phyloP scores from a whole-genome alignment of 2,888 invertebrate species.

The Eupithecia insigniata region DNA sequence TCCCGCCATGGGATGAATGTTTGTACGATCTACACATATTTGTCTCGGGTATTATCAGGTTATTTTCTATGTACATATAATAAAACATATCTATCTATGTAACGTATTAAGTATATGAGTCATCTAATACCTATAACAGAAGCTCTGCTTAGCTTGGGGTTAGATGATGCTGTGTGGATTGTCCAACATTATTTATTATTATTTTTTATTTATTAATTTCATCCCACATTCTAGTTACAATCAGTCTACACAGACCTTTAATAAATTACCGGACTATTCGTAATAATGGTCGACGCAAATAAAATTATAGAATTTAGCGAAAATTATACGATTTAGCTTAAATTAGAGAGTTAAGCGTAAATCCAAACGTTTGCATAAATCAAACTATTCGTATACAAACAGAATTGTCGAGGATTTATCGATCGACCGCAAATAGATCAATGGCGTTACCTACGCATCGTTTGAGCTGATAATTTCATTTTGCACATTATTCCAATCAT shows the following conservation, averaged over 20 bases:
- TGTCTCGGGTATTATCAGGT: no score
- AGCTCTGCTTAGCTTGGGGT: no score
- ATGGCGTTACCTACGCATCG: neutral
- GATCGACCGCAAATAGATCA: neutral
- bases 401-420: neutral
- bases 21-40: no score
- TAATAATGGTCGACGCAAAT: neutral
- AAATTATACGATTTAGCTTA: neutral
- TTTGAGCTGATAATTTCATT: neutral
- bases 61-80: no score
- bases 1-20: no score
- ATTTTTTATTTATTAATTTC: neutral
- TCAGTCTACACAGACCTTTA: neutral
- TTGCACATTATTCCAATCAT: neutral
- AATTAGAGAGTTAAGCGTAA: neutral
- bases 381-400: neutral
- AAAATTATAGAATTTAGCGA: neutral
- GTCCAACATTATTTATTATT: no score
- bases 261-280: neutral
- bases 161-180: no score
- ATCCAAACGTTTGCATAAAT: neutral
- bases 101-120: no score
- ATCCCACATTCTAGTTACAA: no score
- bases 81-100: no score
- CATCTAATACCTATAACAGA: no score